Evolutionary conservation across 2,888 invertebrate genomes (phyloP).

Genomic region (Omphaloscelis lunosa): DNA sequence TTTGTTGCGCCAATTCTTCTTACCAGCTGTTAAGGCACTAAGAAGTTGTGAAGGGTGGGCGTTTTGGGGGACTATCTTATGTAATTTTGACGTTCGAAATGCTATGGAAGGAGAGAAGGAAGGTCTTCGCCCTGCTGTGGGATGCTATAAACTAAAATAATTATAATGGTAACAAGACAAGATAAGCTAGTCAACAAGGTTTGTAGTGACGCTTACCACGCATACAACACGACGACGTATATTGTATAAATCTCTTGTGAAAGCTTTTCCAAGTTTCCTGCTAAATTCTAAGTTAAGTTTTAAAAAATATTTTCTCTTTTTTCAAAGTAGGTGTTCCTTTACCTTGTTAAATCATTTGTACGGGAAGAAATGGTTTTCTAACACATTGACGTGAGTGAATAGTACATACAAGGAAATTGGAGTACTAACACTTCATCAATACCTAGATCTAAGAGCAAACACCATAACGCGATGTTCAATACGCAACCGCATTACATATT

Average conservation of each 20-base stretch:
- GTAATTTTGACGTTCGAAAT: too few species aligned
- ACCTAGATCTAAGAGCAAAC: slow-evolving; percentile 46
- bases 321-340: background rate
- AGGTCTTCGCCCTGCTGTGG: background rate
- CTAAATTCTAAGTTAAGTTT: background rate
- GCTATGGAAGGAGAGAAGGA: background rate
- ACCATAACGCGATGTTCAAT: slow-evolving; percentile 52
- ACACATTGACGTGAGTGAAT: background rate
- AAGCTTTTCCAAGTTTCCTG: too few species aligned
- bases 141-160: background rate
- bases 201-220: background rate
- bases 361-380: background rate
- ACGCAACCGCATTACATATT: slow-evolving; percentile 42
- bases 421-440: slow-evolving; percentile 15
- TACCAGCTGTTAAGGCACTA: too few species aligned
- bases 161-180: background rate
- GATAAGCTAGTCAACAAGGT: background rate
- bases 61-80: too few species aligned
- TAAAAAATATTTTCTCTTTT: background rate
- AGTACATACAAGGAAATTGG: background rate
- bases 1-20: too few species aligned
- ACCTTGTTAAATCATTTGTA: background rate
- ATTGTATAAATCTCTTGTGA: too few species aligned
- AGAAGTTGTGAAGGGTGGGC: too few species aligned
- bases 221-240: background rate